These are phyloP conservation scores for Drosophila stalkeri DNA, from an alignment of 2,888 invertebrate species.

Conservation along the genomic window DNA sequence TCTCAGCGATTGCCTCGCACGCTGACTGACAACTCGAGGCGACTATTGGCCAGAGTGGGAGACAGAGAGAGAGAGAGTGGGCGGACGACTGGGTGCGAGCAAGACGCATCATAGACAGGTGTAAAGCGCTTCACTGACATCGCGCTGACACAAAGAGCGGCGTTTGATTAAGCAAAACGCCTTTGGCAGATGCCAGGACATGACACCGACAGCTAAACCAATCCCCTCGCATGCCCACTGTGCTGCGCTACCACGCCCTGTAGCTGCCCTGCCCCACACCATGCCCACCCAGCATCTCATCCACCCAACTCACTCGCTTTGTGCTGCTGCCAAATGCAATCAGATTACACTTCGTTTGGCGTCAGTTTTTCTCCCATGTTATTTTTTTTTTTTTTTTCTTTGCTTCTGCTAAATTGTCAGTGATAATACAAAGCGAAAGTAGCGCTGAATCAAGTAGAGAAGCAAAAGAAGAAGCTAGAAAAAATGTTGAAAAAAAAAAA, in stretches of 20 bases:
- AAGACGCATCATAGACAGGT: slow-evolving; percentile 22
- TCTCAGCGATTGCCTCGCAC: slow-evolving; percentile 65
- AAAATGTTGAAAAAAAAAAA: not conserved
- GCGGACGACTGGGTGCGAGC: not conserved
- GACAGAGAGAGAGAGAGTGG: not conserved
- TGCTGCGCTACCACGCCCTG: not conserved
- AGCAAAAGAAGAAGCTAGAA: not conserved
- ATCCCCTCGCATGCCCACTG: not conserved
- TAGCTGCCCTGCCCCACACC: not conserved
- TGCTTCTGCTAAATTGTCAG: slow-evolving; percentile 65
- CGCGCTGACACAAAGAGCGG: slow-evolving; percentile 74
- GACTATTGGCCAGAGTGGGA: slow-evolving; percentile 29
- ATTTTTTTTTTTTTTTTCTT: slow-evolving; percentile 18
- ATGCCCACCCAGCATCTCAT: not conserved
- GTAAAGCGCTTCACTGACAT: slow-evolving; percentile 61
- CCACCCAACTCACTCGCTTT: slow-evolving; percentile 39
- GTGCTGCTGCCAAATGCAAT: slow-evolving; percentile 77
- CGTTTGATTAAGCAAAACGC: slow-evolving; percentile 76
- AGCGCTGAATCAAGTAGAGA: slow-evolving; percentile 36
- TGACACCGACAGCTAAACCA: slow-evolving; percentile 47
- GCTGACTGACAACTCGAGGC: slow-evolving; percentile 36
- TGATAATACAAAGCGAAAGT: slow-evolving; percentile 68
- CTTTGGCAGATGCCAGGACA: slow-evolving; percentile 71
- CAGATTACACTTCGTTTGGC: slow-evolving; percentile 76
- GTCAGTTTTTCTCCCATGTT: slow-evolving; percentile 29